These are phyloP conservation scores for Dicentrarchus labrax DNA, from an alignment of 2,113 vertebrate genomes.

Conservation along the genomic window DNA sequence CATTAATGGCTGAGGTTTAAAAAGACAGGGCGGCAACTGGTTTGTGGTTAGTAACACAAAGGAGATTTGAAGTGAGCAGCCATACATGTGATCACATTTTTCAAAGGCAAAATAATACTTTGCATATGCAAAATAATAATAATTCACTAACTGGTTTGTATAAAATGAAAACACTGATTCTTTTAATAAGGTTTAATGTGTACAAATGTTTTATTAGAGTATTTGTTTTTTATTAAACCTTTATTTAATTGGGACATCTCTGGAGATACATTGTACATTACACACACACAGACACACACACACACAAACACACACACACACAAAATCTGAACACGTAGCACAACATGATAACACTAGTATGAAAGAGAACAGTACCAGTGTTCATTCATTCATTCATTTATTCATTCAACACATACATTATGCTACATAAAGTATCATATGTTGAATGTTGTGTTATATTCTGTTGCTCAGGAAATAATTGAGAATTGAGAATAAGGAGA, in stretches of 20 bases:
- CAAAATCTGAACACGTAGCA: neutral
- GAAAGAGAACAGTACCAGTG: neutral
- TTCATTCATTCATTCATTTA: neutral
- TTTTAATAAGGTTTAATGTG: neutral
- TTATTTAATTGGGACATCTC: neutral
- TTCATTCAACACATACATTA: neutral
- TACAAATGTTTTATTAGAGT: neutral
- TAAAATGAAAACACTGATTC: neutral
- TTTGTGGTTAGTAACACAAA: neutral
- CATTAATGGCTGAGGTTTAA: neutral
- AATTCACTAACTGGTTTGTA: neutral
- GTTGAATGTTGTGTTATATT: too few species aligned
- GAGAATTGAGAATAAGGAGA: neutral
- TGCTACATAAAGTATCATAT: neutral
- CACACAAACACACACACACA: neutral
- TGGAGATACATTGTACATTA: neutral
- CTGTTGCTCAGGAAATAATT: neutral
- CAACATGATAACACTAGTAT: neutral
- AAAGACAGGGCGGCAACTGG: neutral
- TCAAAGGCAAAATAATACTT: neutral
- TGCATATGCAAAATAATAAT: neutral
- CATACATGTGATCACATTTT: neutral
- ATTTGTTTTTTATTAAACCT: neutral
- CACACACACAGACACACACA: too few species aligned
- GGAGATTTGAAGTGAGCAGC: constrained; percentile 12